Evolutionary conservation across 2,888 invertebrate genomes (phyloP).

Genomic region (Drosophila eohydei): DNA sequence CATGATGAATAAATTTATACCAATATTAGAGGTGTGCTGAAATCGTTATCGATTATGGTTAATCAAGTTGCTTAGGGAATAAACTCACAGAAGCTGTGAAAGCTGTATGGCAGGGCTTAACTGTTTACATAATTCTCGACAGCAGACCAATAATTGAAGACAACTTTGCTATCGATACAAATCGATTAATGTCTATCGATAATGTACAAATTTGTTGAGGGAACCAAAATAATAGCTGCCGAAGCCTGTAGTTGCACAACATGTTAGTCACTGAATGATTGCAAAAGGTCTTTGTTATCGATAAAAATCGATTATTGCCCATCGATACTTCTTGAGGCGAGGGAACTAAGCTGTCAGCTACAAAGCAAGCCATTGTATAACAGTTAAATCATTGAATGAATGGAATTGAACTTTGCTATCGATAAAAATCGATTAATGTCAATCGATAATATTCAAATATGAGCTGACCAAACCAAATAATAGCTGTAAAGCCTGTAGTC

Average conservation of each 20-base stretch:
- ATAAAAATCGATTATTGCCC: neutral
- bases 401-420: neutral
- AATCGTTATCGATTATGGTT: neutral
- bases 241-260: neutral
- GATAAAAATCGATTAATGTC: slow-evolving; percentile 1
- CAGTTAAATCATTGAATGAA: neutral
- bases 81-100: neutral
- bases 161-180: neutral
- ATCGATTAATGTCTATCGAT: slow-evolving; percentile 6
- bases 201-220: neutral
- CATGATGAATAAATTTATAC: slow-evolving; percentile 19
- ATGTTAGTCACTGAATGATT: neutral
- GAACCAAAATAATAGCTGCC: neutral
- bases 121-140: no score
- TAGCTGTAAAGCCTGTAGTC: neutral
- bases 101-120: neutral
- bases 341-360: neutral
- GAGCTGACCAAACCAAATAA: neutral
- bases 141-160: no score
- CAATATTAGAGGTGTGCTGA: slow-evolving; percentile 1
- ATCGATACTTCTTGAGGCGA: neutral
- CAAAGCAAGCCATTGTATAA: no score
- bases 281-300: neutral
- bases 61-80: neutral
- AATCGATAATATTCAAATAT: neutral